These are phyloP conservation scores for Castor canadensis DNA, from an alignment of 2,113 vertebrate genomes.

Conservation along the genomic window DNA sequence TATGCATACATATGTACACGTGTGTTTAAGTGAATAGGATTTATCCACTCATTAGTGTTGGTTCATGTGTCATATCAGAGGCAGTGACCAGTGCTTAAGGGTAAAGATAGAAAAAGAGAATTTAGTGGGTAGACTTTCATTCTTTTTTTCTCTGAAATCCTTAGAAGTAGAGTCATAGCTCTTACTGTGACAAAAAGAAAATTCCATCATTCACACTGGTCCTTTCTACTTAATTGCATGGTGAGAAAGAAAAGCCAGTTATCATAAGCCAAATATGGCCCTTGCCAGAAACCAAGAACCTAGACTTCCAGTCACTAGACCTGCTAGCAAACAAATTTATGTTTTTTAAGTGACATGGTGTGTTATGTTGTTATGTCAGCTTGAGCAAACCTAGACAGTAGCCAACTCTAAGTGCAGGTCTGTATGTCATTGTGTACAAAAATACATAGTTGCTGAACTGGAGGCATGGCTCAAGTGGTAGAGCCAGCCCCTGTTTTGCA, in stretches of 20 bases:
- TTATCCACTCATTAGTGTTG: background rate
- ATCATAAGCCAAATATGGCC: background rate
- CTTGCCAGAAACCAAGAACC: too few species aligned
- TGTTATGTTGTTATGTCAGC: too few species aligned
- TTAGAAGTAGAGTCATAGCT: background rate
- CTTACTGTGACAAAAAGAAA: slow-evolving; percentile 11
- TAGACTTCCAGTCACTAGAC: too few species aligned
- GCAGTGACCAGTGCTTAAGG: background rate
- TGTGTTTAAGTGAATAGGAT: background rate
- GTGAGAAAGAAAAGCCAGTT: background rate
- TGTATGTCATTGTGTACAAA: too few species aligned
- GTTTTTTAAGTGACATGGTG: too few species aligned
- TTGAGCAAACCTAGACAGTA: too few species aligned
- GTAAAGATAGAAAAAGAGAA: background rate
- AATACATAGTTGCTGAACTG: too few species aligned
- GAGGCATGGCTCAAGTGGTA: too few species aligned
- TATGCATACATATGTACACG: too few species aligned
- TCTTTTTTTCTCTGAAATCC: background rate
- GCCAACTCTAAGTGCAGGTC: too few species aligned
- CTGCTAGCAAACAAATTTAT: too few species aligned
- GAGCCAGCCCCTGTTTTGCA: too few species aligned
- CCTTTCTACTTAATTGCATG: background rate
- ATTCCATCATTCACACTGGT: background rate
- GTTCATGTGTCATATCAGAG: background rate
- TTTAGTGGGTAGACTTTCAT: background rate